Conservation (phyloP, 2,113 vertebrate species). For the Vicugna pacos region DNA sequence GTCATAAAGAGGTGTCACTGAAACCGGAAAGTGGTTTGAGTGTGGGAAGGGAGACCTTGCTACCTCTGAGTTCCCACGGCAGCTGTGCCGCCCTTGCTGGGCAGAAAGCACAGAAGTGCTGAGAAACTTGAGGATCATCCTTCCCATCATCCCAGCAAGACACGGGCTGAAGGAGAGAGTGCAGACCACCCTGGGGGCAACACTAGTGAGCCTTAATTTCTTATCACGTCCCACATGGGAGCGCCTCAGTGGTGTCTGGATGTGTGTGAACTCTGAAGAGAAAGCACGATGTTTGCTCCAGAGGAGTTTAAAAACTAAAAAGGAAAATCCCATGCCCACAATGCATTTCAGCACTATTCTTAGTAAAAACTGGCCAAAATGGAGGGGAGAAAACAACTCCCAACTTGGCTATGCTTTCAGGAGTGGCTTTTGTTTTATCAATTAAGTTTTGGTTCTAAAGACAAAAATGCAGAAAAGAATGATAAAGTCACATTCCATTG, state of each 20-base stretch:
- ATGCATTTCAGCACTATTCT: neutral
- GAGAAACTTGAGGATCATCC: neutral
- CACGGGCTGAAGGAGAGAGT: neutral
- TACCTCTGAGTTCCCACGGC: neutral
- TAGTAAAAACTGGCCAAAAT: neutral
- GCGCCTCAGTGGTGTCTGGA: neutral
- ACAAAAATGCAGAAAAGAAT: neutral
- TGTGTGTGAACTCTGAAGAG: neutral
- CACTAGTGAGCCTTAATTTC: neutral
- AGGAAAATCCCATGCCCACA: neutral
- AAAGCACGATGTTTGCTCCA: neutral
- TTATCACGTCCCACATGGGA: neutral
- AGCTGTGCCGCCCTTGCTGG: neutral
- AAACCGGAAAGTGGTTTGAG: neutral
- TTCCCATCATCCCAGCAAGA: neutral
- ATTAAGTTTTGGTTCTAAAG: constrained; percentile 25
- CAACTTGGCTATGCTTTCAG: neutral
- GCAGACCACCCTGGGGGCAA: neutral
- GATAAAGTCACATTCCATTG: neutral
- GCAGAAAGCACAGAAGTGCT: neutral
- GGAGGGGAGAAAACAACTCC: neutral
- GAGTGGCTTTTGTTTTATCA: constrained; percentile 42
- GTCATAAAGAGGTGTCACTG: neutral
- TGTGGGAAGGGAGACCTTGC: neutral
- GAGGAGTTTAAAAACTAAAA: neutral